Base-by-base conservation (phyloP, 1,140 invertebrate species). In the Apolygus lucorum region DNA sequence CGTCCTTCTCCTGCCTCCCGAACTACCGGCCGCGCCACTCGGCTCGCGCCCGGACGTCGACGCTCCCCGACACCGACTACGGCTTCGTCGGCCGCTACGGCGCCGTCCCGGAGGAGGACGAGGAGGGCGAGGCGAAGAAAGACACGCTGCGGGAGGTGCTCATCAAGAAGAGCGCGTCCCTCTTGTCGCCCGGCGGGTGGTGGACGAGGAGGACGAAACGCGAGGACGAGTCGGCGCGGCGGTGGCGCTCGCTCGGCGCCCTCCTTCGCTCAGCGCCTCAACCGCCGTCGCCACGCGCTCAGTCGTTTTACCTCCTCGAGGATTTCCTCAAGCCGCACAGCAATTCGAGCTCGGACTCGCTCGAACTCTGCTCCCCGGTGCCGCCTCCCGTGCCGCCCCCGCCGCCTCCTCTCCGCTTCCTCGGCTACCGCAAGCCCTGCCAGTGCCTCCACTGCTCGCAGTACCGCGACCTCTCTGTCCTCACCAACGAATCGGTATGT, bases 261-360 rank as follows among this genome's bases (percentile, higher is more conserved):
- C 73, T 83, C n/a, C 74, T 83, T 1, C 74, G 79, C 13, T 78
- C 79, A 8, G 79, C 67, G 1, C 68, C 70, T 2, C 72, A 70
- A 22, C 72, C 69, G 2, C 70, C 71, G 1, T 79, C 80, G 1
- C 77, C 75, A 4, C 73, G 79, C 0, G 82, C 82, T 1, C 81
- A 83, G 69, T 82, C 80, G 70, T 83, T 83, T 63, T 83, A 83
- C 72, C 75, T 83, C 0, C 74, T 83, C 11, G 82, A 83, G 68
- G 82, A 83, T 67, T 83, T 83, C 42, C 71, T 83, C 63, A 76
- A 78, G n/a, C 82, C 82, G 0, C 78, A 79, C 63, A 70, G 72
- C 70, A 73, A 74, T 52, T 63, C 68, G 71, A 68, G 73, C 63
- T 73, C 75, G 59, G 72, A 73, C 52, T 74, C 76, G 68, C 67